Percentiles rank a stretch among this genome's conserved stretches.
Conservation (phyloP, 30 jellyfish, hydroid and myxozoan species). For the Cassiopea xamachana region DNA sequence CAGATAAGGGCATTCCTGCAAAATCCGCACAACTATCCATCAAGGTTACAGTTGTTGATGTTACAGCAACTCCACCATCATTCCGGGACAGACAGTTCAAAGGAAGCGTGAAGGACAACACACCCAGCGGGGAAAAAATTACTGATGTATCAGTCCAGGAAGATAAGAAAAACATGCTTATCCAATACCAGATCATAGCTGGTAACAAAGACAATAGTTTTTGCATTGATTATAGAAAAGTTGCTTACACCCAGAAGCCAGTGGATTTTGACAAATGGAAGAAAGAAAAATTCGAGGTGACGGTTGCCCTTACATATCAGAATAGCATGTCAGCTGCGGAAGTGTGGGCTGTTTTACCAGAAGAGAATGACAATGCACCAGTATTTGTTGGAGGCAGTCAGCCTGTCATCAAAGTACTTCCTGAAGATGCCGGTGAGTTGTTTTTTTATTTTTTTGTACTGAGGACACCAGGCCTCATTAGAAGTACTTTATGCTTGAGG, state of each 20-base stretch:
- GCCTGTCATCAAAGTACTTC: conserved; percentile 50
- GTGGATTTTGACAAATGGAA: conserved; percentile 72
- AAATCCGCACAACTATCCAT: conserved; percentile 41
- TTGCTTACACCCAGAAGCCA: conserved; percentile 71
- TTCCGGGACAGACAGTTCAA: conserved; percentile 63
- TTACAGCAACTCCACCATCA: conserved; percentile 75
- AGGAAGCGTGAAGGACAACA: conserved; percentile 74
- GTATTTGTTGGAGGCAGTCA: conserved; percentile 73
- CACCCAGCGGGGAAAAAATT: conserved; percentile 68
- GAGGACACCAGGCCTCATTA: neutral
- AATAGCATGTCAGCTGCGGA: conserved; percentile 62
- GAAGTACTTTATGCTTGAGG: neutral
- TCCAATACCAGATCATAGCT: conserved; percentile 61
- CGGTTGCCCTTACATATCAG: conserved; percentile 70
- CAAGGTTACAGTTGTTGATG: conserved; percentile 77
- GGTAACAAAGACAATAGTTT: conserved; percentile 78
- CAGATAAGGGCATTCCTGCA: conserved; percentile 76
- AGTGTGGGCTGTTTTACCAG: conserved; percentile 39
- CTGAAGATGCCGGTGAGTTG: conserved; percentile 68
- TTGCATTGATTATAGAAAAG: conserved; percentile 78
- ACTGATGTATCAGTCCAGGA: conserved; percentile 58
- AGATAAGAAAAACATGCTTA: conserved; percentile 36
- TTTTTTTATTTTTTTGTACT: neutral
- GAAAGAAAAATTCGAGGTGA: conserved; percentile 24
- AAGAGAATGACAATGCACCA: conserved; percentile 89